Evolutionary conservation across 2,113 vertebrate genomes (phyloP).

Genomic region (Cryptomyrus ogoouensis): DNA sequence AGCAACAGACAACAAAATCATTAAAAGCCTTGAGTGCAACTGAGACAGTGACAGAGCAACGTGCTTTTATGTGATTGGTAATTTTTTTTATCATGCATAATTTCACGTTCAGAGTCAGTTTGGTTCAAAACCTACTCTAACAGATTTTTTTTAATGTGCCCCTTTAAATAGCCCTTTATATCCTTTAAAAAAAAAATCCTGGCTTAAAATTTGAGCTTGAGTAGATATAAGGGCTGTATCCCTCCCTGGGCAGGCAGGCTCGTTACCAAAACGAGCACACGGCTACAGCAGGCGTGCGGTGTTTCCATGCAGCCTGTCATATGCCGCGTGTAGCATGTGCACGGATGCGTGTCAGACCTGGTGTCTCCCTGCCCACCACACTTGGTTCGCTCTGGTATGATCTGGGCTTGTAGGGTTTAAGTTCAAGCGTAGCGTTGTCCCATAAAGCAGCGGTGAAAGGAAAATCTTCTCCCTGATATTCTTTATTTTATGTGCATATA

Average conservation of each 20-base stretch:
- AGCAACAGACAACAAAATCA: background rate
- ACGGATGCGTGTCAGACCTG: background rate
- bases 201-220: background rate
- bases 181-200: background rate
- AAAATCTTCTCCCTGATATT: background rate
- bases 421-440: background rate
- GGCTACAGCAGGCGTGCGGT: background rate
- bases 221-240: background rate
- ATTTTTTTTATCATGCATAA: background rate
- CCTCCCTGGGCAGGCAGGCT: background rate
- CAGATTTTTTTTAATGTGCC: background rate
- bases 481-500: background rate
- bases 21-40: background rate
- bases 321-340: background rate
- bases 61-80: background rate
- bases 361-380: background rate
- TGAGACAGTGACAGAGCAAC: background rate
- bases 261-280: background rate
- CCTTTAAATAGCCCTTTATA: background rate
- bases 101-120: background rate
- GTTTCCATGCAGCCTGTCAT: background rate
- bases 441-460: background rate
- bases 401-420: background rate
- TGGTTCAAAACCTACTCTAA: background rate
- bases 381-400: background rate